Conservation (phyloP, 2,797 vertebrate species). For the Thaleichthys pacificus region DNA sequence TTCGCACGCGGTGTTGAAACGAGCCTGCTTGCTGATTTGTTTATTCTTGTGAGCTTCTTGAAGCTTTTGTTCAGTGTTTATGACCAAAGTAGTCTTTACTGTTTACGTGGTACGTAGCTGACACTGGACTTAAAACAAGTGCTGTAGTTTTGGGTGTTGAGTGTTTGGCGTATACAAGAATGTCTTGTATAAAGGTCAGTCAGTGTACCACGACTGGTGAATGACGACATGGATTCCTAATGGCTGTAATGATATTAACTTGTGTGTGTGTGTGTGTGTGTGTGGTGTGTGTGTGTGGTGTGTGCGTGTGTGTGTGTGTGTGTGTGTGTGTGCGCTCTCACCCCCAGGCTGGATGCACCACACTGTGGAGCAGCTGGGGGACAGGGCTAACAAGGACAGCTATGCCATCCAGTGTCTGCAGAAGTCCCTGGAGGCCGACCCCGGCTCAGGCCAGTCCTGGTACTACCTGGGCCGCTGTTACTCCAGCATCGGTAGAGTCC, state of each 20-base stretch:
- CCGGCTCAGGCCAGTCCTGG: constrained; percentile 92
- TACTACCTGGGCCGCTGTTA: constrained; percentile 97
- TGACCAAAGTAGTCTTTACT: no score
- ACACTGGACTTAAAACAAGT: no score
- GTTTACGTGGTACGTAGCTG: no score
- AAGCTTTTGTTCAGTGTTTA: neutral
- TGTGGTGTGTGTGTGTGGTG: neutral
- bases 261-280: neutral
- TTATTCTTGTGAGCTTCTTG: no score
- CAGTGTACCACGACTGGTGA: no score
- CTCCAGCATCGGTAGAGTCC: constrained; percentile 98
- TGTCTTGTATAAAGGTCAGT: no score
- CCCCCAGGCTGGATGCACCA: constrained; percentile 92
- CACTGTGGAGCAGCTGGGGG: constrained; percentile 88
- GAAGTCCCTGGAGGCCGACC: constrained; percentile 90
- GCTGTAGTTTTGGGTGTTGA: no score
- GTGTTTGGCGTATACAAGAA: no score
- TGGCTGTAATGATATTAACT: no score
- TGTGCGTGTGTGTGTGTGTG: neutral
- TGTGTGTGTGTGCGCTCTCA: no score
- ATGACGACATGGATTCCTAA: no score
- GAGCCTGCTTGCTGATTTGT: no score
- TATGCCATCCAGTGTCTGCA: constrained; percentile 94
- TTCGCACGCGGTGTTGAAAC: neutral
- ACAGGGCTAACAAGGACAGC: constrained; percentile 87